phyloP scores from a whole-genome alignment of 1,140 invertebrate genomes.

The Anastrepha ludens region DNA sequence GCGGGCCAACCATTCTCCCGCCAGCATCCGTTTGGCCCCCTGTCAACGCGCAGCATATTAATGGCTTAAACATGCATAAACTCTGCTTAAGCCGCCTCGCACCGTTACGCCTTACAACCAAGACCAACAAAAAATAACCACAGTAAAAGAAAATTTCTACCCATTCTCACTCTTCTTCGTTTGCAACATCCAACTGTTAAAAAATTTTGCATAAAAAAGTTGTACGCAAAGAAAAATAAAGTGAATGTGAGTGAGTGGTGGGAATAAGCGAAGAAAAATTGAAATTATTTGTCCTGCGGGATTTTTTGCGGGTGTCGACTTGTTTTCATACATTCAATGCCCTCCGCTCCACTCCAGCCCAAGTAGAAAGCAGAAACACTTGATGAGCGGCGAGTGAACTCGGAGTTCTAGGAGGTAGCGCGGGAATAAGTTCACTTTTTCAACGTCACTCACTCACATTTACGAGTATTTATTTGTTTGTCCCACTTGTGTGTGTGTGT shows the following conservation, averaged over 20 bases:
- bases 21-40: slow-evolving; percentile 6
- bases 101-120: neutral
- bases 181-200: neutral
- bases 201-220: slow-evolving; percentile 44
- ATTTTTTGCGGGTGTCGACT: slow-evolving; percentile 49
- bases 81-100: slow-evolving; percentile 48
- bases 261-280: slow-evolving; percentile 54
- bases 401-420: neutral
- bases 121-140: neutral
- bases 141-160: neutral
- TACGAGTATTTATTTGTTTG: slow-evolving; percentile 32
- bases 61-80: slow-evolving; percentile 55
- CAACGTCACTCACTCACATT: slow-evolving; percentile 22
- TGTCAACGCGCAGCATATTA: slow-evolving; percentile 44
- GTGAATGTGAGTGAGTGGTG: neutral
- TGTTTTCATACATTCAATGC: neutral
- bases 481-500: neutral
- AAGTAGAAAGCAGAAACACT: neutral
- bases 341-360: neutral
- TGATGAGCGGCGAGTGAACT: neutral
- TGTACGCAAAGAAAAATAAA: slow-evolving; percentile 44
- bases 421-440: slow-evolving; percentile 4
- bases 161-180: neutral
- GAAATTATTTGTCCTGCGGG: slow-evolving; percentile 56
- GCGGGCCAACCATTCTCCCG: neutral